phyloP scores from a whole-genome alignment of 1,140 invertebrate species.

The Agrilus planipennis region DNA sequence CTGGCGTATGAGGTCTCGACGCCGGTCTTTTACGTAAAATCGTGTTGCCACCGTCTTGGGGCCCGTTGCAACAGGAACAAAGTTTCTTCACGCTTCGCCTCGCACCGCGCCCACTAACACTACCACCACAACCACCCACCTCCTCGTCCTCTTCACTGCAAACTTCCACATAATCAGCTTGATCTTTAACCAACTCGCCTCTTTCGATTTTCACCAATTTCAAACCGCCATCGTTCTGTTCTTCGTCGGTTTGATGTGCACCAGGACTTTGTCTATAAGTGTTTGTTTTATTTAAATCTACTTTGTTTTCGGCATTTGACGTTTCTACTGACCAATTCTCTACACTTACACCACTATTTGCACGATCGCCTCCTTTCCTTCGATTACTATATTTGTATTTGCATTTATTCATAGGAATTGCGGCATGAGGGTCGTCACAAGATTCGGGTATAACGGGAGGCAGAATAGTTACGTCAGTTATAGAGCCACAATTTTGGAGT shows the following conservation, averaged over 20 bases:
- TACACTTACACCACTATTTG: conserved; percentile 10
- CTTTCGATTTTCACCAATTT: conserved; percentile 22
- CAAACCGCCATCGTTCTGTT: conserved; percentile 13
- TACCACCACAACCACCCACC: conserved; percentile 20
- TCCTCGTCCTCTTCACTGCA: conserved; percentile 24
- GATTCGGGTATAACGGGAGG: conserved; percentile 28
- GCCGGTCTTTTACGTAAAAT: conserved; percentile 22
- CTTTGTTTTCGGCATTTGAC: conserved; percentile 28
- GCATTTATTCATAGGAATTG: conserved; percentile 26
- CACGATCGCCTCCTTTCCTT: conserved; percentile 24
- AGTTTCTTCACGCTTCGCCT: conserved; percentile 25
- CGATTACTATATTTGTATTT: conserved; percentile 33
- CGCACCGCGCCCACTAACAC: conserved; percentile 23
- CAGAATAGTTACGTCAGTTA: conserved; percentile 31
- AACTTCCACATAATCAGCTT: no score
- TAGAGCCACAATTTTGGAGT: conserved; percentile 28
- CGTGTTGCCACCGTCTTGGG: conserved; percentile 16
- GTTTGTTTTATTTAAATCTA: no score
- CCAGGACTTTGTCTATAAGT: conserved; percentile 12
- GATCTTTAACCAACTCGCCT: conserved; percentile 17
- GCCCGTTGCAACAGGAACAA: conserved; percentile 30
- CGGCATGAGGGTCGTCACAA: conserved; percentile 16
- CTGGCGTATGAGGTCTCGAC: conserved; percentile 19
- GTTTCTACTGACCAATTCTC: conserved; percentile 23
- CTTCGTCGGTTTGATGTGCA: conserved; percentile 16